These are phyloP conservation scores for Drosophila ohnishii DNA, from an alignment of 1,140 invertebrate genomes.

Conservation along the genomic window DNA sequence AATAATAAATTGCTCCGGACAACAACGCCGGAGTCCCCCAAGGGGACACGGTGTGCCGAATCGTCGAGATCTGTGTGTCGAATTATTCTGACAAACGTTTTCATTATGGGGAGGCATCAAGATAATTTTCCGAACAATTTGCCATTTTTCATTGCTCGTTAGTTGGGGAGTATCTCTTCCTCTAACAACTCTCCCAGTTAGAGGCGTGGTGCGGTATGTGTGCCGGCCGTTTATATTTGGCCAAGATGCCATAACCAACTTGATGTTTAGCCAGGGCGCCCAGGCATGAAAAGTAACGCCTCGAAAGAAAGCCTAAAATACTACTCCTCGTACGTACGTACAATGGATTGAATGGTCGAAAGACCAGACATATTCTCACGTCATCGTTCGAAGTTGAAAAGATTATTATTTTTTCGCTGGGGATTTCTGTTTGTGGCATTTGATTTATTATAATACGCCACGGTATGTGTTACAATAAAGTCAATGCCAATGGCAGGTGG, in stretches of 20 bases:
- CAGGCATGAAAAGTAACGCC: slow-evolving; percentile 58
- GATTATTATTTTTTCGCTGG: slow-evolving; percentile 35
- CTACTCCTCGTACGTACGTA: slow-evolving; percentile 4
- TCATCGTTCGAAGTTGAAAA: slow-evolving; percentile 60
- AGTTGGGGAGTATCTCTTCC: slow-evolving; percentile 21
- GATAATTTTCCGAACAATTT: slow-evolving; percentile 76
- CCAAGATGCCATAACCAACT: slow-evolving; percentile 64
- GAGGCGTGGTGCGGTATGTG: slow-evolving; percentile 24
- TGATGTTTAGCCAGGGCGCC: slow-evolving; percentile 53
- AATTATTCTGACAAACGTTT: slow-evolving; percentile 77
- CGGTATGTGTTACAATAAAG: slow-evolving; percentile 73
- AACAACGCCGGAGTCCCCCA: slow-evolving; percentile 4
- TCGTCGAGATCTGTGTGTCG: slow-evolving; percentile 64
- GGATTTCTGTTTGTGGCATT: slow-evolving; percentile 33
- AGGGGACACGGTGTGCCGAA: slow-evolving; percentile 43
- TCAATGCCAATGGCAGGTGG: slow-evolving; percentile 69
- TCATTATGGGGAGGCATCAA: slow-evolving; percentile 62
- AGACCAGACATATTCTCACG: slow-evolving; percentile 51
- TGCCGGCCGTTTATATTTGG: slow-evolving; percentile 57
- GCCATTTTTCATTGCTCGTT: slow-evolving; percentile 74
- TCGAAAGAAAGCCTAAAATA: slow-evolving; percentile 43
- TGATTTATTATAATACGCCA: slow-evolving; percentile 69
- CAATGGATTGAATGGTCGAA: slow-evolving; percentile 12
- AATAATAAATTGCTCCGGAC: slow-evolving; percentile 48
- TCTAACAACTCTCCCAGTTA: slow-evolving; percentile 11